phyloP scores from a whole-genome alignment of 2,888 invertebrate species.

The Xiphydria camelus region DNA sequence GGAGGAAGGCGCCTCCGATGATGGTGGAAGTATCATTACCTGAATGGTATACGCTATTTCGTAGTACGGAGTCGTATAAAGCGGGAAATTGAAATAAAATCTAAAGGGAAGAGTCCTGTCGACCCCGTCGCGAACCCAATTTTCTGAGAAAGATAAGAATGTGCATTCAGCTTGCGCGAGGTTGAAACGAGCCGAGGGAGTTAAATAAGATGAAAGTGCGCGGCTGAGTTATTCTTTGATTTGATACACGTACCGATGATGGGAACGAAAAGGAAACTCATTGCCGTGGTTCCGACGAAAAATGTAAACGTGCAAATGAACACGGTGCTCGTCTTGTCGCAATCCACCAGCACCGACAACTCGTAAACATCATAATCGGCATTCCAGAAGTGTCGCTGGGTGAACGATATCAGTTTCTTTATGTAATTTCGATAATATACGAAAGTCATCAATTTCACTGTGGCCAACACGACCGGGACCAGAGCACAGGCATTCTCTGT shows the following conservation, averaged over 20 bases:
- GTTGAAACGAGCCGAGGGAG: no score
- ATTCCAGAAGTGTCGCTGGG: not conserved
- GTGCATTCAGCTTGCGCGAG: no score
- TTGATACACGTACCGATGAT: slow-evolving; percentile 23
- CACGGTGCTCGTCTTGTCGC: not conserved
- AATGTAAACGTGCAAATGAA: slow-evolving; percentile 24
- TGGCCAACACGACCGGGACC: not conserved
- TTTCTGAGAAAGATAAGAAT: slow-evolving; percentile 23
- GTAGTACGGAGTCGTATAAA: slow-evolving; percentile 28
- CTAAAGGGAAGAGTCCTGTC: slow-evolving; percentile 34
- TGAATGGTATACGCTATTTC: slow-evolving; percentile 25
- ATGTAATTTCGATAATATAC: not conserved
- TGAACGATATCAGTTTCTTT: not conserved
- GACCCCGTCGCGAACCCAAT: slow-evolving; percentile 23
- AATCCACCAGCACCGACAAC: not conserved
- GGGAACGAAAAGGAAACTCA: slow-evolving; percentile 27
- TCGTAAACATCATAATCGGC: not conserved
- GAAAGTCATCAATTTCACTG: not conserved
- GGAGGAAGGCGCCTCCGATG: not conserved
- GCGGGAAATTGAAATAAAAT: slow-evolving; percentile 28
- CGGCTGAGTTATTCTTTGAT: not conserved
- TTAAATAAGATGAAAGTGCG: no score
- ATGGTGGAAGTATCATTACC: slow-evolving; percentile 24
- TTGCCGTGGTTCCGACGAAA: slow-evolving; percentile 20
- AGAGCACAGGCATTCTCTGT: not conserved